Base-by-base conservation (phyloP, 2,888 invertebrate species). In the Orthonevra nobilis region DNA sequence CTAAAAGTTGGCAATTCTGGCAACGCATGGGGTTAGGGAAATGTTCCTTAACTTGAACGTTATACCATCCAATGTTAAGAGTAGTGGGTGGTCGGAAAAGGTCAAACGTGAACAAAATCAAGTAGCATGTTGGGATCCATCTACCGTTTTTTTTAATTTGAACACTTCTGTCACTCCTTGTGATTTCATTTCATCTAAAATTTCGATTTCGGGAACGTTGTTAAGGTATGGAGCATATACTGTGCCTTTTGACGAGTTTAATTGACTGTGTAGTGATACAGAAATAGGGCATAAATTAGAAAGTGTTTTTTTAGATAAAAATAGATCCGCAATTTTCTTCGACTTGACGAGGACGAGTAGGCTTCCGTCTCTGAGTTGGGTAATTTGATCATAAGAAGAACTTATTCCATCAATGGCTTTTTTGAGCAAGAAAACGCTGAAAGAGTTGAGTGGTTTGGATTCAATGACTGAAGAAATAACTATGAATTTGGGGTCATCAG, bases 341-440 rank as follows among this genome's bases (percentile, higher is more conserved):
- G 63, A 42, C 40, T 63, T 52, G 0, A 34, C 15, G 6, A 42
- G 36, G 5, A 42, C 9, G 20, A 48, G 28, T 0, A 61, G 48
- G 19, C 12, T 28, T 0, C 61, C 60, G 9, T 61, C 36, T 9
- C 36, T 15, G 0, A 48, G 19, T 26, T 46, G 15, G 2, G 46
- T 17, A 2, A 60, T 60, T 7, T 2, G 2, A 3, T 60, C 32
- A 10, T 34, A 46, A 1, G 14, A 32, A 3, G 36, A 19, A 15
- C 46, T 46, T 1, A 46, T 46, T 14, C 44, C 58, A 9, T 42
- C 58, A n/a, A 52, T 52, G n/a, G 46, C 46, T 36, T 46, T 61
- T 38, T 63, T 63, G 0, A 48, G n/a, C 28, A 48, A 9, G 7
- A 61, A 48, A 0, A 61, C 34, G 20, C 48, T 61, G 7, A 46